phyloP scores from a whole-genome alignment of 2,888 invertebrate species.

The Agriopis marginaria region DNA sequence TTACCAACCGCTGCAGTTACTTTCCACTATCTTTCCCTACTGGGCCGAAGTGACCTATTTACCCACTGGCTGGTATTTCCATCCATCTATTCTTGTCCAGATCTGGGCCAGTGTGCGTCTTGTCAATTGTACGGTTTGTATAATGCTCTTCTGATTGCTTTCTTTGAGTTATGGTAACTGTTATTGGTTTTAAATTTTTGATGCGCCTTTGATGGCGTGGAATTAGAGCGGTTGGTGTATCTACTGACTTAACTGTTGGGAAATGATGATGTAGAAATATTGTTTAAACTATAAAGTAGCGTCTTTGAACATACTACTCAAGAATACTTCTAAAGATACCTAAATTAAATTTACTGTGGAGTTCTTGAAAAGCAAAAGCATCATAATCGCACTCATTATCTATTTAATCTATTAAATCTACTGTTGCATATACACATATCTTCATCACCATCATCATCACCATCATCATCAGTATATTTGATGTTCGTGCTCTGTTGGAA shows the following conservation, averaged over 20 bases:
- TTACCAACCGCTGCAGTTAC: not conserved
- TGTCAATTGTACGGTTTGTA: slow-evolving; percentile 37
- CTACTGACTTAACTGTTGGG: not conserved
- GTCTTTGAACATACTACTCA: no score
- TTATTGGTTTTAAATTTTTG: slow-evolving; percentile 32
- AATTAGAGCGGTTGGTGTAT: not conserved
- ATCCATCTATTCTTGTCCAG: slow-evolving; percentile 28
- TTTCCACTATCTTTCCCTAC: slow-evolving; percentile 11
- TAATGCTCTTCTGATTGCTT: slow-evolving; percentile 25
- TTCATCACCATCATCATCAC: no score
- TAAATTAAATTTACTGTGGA: no score
- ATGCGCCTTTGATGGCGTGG: slow-evolving; percentile 29
- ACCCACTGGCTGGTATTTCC: slow-evolving; percentile 22
- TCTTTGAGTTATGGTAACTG: slow-evolving; percentile 37
- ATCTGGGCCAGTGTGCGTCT: slow-evolving; percentile 30
- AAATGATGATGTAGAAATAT: slow-evolving; percentile 6
- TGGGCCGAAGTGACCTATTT: slow-evolving; percentile 24
- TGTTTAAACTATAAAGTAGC: no score
- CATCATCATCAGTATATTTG: no score
- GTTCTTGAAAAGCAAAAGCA: no score
- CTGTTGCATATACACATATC: no score
- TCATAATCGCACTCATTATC: no score
- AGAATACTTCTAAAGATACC: no score
- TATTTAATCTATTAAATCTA: no score
- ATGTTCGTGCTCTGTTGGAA: no score